Base-by-base conservation (phyloP, 2,888 invertebrate species). In the Nipponacmea schrenckii region DNA sequence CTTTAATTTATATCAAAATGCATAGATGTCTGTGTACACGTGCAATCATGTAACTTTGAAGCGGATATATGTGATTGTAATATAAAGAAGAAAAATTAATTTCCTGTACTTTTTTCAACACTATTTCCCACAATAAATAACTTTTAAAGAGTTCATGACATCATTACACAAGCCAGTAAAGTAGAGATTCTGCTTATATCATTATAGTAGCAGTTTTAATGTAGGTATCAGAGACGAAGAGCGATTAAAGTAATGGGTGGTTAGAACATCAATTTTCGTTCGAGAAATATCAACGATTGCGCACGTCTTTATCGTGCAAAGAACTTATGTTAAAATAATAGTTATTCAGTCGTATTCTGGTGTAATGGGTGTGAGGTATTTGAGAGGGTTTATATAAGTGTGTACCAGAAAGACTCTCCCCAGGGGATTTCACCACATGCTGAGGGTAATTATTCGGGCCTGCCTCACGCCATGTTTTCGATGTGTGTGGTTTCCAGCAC, bases 361-460 rank as follows among this genome's bases (percentile, higher is more conserved):
- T 56, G 56, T 56, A 56, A 56, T 56, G 56, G 56, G 56, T 56
- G 56, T 56, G 56, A 56, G 56, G 56, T 56, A 56, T 56, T 56
- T 56, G 20, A 56, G 56, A 24, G 56, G 56, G 56, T 56, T 56
- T 24, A 56, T 24, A 56, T 56, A 56, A 56, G 56, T 56, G 56
- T 56, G 24, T 56, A 24, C 24, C 20, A 56, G 56, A 56, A 56
- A 24, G 56, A 56, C 24, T 20, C 56, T 56, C 56, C 56, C 56
- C 56, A 56, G 56, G 56, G 56, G 56, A 56, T 17, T 20, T 24
- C 24, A 56, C 56, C 56, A 56, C 56, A 56, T 56, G 56, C 56
- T 56, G 56, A 24, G 56, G 56, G 56, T 56, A 56, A 56, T 56
- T 56, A 56, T 56, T 56, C 56, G 56, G 56, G 56, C 56, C 20